Base-by-base conservation (phyloP, 2,888 invertebrate species). In the Cephus sareptanus region DNA sequence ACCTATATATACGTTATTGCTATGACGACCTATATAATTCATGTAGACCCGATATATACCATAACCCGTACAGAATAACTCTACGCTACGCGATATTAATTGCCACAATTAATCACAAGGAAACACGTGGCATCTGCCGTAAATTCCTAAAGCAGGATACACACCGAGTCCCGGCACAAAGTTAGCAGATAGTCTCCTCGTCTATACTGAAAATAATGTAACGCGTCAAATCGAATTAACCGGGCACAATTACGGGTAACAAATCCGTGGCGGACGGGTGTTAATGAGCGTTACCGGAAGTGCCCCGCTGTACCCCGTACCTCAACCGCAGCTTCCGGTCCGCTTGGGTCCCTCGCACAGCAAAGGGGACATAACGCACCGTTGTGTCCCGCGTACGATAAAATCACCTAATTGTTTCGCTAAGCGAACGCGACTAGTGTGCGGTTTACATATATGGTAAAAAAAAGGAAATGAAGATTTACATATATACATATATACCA, bases 371-470 rank as follows among this genome's bases (percentile, higher is more conserved):
- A 88, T 83, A 89, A 86, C 84, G 87, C 85, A 86, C 85, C 85
- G 86, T 84, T 87, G 85, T 71, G 85, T 84, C 85, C 81, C 82
- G 82, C 81, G 76, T 83, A 85, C 87, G 91, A 91, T 91, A 91
- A 91, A 90, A 91, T 91, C 91, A 88, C 87, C 89, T 91, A 91
- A 91, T 91, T 91, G 91, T 91, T 90, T 91, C 88, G 88, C 90
- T 91, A 91, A 91, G 90, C 90, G 91, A 90, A 90, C 89, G 91
- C 88, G 90, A 90, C 87, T 56, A 2, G 23, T 90, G 88, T 89
- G 87, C 89, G 87, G 73, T 37, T 56, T 70, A 31, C 56, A 23
- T 56, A 56, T 56, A 56, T 56, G 56, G 56, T 56, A 56, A 56
- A 56, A 56, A 56, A 56, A 56, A 56, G 56, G 23, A 56, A 56